A percentile compares a stretch with the other conserved stretches of the same genome.
Conservation (phyloP, 1,140 invertebrate genomes). For the Aphis craccivora region DNA sequence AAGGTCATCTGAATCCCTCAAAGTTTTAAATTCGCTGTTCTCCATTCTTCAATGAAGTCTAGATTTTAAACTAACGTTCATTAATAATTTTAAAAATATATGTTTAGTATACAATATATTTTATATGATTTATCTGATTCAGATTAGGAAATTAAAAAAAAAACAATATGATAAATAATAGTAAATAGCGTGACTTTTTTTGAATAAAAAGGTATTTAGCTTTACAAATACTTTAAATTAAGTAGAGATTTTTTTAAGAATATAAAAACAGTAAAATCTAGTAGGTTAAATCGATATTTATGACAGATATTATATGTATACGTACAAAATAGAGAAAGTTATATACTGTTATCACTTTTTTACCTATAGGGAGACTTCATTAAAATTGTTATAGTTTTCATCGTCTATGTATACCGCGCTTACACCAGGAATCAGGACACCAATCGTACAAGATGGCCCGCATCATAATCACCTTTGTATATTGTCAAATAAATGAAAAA, state of each 20-base stretch:
- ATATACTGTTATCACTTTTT: not conserved
- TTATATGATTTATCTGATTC: too few species aligned
- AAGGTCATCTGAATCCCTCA: not conserved
- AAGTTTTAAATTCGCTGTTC: not conserved
- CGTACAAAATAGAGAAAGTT: not conserved
- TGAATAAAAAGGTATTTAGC: not conserved
- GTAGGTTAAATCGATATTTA: not conserved
- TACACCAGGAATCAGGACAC: not conserved
- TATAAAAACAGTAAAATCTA: too few species aligned
- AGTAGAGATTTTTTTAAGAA: too few species aligned
- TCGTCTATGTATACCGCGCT: not conserved
- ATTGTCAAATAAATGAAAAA: not conserved
- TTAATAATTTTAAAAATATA: too few species aligned
- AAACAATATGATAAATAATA: not conserved
- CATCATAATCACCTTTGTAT: not conserved
- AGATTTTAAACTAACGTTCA: not conserved
- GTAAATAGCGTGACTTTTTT: not conserved
- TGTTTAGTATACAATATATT: too few species aligned
- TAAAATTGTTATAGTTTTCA: not conserved
- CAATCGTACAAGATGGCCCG: not conserved
- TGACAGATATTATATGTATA: not conserved
- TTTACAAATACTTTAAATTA: not conserved
- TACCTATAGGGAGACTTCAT: not conserved
- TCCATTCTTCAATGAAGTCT: not conserved
- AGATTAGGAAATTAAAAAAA: not conserved